Percentiles rank a stretch among this genome's conserved stretches.
Conservation (phyloP, 1,140 invertebrate genomes). For the Drosophila seguyi region DNA sequence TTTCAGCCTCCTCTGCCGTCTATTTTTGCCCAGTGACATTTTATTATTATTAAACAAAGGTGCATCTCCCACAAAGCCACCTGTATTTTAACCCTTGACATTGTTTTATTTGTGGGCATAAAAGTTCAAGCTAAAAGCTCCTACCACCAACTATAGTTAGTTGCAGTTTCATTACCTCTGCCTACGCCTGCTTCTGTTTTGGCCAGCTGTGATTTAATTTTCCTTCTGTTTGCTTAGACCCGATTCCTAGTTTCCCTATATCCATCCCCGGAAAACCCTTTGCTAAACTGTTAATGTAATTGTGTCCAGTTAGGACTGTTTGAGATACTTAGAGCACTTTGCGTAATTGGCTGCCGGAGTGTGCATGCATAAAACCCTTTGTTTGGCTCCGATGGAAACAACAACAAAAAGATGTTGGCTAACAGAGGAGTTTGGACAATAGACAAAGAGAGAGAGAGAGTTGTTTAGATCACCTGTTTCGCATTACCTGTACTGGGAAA, state of each 20-base stretch:
- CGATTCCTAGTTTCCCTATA: constrained; percentile 5
- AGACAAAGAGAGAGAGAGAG: neutral
- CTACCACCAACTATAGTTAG: constrained; percentile 16
- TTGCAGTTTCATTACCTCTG: constrained; percentile 18
- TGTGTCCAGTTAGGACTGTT: constrained; percentile 68
- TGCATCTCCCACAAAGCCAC: neutral
- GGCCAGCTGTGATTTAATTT: constrained; percentile 65
- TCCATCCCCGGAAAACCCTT: constrained; percentile 1
- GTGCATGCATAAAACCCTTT: constrained; percentile 72
- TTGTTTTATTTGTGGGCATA: constrained; percentile 34
- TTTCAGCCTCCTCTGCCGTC: constrained; percentile 28
- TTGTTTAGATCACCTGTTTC: neutral
- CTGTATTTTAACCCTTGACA: constrained; percentile 36
- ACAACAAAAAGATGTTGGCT: constrained; percentile 26
- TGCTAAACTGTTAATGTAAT: constrained; percentile 77
- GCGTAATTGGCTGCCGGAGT: constrained; percentile 68
- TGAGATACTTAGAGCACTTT: constrained; percentile 72
- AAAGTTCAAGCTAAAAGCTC: constrained; percentile 44
- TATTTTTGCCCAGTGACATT: constrained; percentile 52
- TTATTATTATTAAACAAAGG: constrained; percentile 77
- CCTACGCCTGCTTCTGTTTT: constrained; percentile 4
- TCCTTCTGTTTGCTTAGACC: constrained; percentile 60
- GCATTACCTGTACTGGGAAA: neutral
- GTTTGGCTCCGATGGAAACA: constrained; percentile 34
- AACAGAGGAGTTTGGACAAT: constrained; percentile 5